Percentiles rank a stretch among this genome's conserved stretches.
Conservation (phyloP, 2,113 vertebrate species). For the Bettongia penicillata region DNA sequence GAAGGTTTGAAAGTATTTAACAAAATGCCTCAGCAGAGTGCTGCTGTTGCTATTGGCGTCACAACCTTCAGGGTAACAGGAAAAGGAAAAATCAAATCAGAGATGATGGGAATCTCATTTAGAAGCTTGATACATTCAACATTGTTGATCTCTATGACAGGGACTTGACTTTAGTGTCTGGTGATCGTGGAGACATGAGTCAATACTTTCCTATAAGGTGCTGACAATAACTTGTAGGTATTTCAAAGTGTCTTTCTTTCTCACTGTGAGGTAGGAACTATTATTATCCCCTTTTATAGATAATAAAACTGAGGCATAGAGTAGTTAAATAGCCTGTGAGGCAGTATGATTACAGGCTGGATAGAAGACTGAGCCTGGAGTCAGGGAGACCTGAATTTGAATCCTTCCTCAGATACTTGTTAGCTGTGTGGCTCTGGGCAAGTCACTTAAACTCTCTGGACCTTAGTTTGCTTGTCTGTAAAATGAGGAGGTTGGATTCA, state of each 20-base stretch:
- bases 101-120: neutral
- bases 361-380: neutral
- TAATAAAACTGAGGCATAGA: neutral
- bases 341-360: neutral
- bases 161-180: neutral
- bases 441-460: neutral
- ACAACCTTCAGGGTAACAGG: neutral
- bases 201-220: neutral
- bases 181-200: neutral
- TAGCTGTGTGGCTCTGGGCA: neutral
- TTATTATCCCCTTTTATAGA: neutral
- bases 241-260: neutral
- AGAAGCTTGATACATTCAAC: neutral
- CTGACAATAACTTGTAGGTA: neutral
- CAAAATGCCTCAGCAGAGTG: neutral
- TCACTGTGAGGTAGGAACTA: neutral
- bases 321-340: neutral
- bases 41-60: neutral
- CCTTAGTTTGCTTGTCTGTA: neutral
- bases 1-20: neutral
- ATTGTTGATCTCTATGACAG: neutral
- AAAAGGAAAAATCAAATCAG: neutral
- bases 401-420: neutral
- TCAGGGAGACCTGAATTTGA: neutral
- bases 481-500: neutral